Evolutionary conservation across 2,797 vertebrate species (phyloP).

Genomic region (Halcyon badia): DNA sequence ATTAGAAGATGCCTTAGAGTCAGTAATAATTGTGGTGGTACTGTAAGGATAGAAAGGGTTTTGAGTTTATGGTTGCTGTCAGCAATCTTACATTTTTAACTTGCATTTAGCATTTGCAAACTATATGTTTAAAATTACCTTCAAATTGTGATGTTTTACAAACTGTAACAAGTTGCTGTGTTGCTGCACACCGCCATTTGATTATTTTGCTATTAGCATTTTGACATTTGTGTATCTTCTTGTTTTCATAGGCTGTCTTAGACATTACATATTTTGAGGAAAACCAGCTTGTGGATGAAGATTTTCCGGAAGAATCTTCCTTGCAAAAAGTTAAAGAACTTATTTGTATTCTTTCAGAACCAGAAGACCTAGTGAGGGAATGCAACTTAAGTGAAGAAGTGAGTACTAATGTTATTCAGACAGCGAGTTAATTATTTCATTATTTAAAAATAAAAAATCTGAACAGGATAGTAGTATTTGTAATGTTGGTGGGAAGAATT

Average conservation of each 20-base stretch:
- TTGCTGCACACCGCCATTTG: neutral
- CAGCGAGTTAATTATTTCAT: neutral
- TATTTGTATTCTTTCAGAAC: conserved; percentile 91
- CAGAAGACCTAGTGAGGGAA: conserved; percentile 89
- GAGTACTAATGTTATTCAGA: neutral
- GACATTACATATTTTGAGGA: conserved; percentile 98
- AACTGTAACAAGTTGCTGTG: accelerated
- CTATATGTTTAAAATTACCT: neutral
- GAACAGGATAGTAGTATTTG: neutral
- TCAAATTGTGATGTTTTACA: neutral
- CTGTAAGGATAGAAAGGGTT: accelerated
- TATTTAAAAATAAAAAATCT: neutral
- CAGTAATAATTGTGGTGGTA: accelerated
- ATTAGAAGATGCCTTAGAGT: accelerated
- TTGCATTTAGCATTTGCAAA: neutral
- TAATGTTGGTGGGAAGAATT: neutral
- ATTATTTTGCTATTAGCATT: neutral
- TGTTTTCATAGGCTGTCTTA: conserved; percentile 86
- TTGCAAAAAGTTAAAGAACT: conserved; percentile 92
- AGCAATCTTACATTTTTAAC: neutral
- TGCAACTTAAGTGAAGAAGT: conserved; percentile 87
- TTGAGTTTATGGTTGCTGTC: neutral
- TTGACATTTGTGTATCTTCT: neutral
- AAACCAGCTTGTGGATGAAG: conserved; percentile 94
- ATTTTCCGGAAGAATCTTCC: conserved; percentile 92